Conservation (phyloP, 1,140 invertebrate genomes). For the Planococcus citri region DNA sequence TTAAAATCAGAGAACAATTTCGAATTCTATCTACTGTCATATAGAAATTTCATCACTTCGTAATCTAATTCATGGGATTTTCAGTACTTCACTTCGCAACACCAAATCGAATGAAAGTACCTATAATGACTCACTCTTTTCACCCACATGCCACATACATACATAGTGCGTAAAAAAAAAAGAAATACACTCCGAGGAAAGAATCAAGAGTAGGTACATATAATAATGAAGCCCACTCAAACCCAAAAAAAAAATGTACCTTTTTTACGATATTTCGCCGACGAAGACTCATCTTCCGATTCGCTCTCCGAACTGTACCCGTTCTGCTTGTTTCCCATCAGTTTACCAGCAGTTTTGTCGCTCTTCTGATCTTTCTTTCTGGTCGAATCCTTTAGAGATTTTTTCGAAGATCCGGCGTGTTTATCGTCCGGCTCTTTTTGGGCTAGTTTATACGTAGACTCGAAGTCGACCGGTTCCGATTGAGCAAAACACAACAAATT, state of each 20-base stretch:
- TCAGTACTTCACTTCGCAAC: too few relatives aligned
- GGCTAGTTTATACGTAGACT: constrained; percentile 29
- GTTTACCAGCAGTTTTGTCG: background rate
- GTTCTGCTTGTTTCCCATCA: constrained; percentile 21
- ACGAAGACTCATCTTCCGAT: constrained; percentile 29
- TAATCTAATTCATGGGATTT: too few relatives aligned
- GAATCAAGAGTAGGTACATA: too few relatives aligned
- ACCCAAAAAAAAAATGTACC: background rate
- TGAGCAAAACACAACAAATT: constrained; percentile 37
- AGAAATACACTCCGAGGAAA: too few relatives aligned
- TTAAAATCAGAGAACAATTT: too few relatives aligned
- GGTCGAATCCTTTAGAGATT: background rate
- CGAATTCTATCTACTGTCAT: too few relatives aligned
- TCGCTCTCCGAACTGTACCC: constrained; percentile 31
- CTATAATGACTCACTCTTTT: too few relatives aligned
- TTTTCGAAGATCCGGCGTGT: background rate
- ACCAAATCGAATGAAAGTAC: too few relatives aligned
- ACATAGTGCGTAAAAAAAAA: too few relatives aligned
- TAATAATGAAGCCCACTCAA: too few relatives aligned
- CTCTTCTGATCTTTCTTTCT: background rate
- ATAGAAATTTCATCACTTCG: too few relatives aligned
- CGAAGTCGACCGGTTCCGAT: constrained; percentile 35
- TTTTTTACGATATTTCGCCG: constrained; percentile 20
- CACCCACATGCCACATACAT: too few relatives aligned
- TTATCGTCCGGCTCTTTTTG: constrained; percentile 23